Evolutionary conservation across 2,113 vertebrate genomes (phyloP).

Genomic region (Pelecanus crispus): DNA sequence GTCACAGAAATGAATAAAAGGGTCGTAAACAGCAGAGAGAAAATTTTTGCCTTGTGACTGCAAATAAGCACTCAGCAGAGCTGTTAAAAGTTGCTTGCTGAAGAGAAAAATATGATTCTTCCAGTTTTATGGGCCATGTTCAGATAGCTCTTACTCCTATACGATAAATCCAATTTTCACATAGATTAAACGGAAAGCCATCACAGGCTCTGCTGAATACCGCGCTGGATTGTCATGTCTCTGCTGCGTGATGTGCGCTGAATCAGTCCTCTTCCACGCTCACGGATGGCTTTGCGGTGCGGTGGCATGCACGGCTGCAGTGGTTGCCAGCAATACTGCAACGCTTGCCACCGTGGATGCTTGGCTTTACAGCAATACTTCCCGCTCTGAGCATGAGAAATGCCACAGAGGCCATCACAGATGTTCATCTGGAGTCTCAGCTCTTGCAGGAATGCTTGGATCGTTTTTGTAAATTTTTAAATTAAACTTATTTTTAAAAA

Average conservation of each 20-base stretch:
- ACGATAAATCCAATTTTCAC: constrained; percentile 55
- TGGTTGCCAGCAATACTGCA: neutral
- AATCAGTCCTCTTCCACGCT: neutral
- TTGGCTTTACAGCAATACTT: too few species aligned
- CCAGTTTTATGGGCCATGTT: constrained; percentile 27
- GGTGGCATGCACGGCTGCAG: accelerated
- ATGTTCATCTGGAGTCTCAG: accelerated
- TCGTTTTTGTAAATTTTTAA: accelerated
- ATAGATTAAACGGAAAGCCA: constrained; percentile 21
- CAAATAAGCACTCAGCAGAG: constrained; percentile 54
- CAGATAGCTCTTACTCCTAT: constrained; percentile 28
- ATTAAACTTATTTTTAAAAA: neutral
- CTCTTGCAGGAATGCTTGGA: neutral
- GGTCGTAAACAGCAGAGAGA: constrained; percentile 39
- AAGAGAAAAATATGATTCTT: constrained; percentile 52
- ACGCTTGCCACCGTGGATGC: neutral
- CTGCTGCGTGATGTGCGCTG: neutral
- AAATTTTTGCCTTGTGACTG: constrained; percentile 57
- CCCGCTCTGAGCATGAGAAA: accelerated
- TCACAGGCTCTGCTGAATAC: constrained; percentile 2
- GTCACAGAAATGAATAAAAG: neutral
- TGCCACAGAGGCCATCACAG: accelerated
- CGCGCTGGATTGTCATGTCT: neutral
- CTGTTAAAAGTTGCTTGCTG: constrained; percentile 54
- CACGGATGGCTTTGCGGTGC: accelerated